Evolutionary conservation across 2,113 vertebrate genomes (phyloP), one percentile per base, ranked within the genome.

Genomic region (Sapayoa aenigma): DNA sequence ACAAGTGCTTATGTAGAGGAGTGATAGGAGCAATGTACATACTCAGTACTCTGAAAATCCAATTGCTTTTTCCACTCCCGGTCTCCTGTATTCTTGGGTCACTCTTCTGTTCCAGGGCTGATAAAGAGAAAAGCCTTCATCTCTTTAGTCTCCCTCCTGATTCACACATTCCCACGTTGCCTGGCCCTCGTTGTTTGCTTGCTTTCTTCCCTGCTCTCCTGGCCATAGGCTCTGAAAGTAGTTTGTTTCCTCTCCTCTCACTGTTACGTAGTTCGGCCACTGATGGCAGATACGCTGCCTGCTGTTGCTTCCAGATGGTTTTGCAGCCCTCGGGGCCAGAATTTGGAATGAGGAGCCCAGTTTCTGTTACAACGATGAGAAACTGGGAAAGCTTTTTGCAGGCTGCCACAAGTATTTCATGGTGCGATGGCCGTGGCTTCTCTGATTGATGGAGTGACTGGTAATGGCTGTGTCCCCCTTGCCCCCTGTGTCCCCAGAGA

Each of bases 171-270:
- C 42, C 46, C 28, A 0, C 28, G 15, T 52, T 69, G 55, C 44
- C 85, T 83, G 65, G 65, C 41, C 46, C 50, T 77, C 73, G 16
- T n/a, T 68, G 74, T 76, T 89, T 66, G 66, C 62, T 91, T 76
- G 37, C 66, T 91, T 68, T 68, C 58, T 82, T 62, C 50, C 50
- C 69, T 85, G 89, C 53, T 79, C 7, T 79, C 42, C 46, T 85
- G 81, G 15, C 33, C 37, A 0, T 13, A 28, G 90, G 27, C 56
- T 84, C 79, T 56, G 46, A 25, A 33, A 71, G 74, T 56, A 87
- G 46, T 74, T 95, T 0, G 24, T 95, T 95, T 97, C 87, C 83
- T 91, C 33, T 83, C n/a, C 66, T 85, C 65, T 69, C 63, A 21
- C 60, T 84, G 52, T 89, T 84, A 9, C 14, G 52, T 65, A 87